Base-by-base conservation (phyloP, 2,888 invertebrate genomes). In the Pogonocherus hispidulus region DNA sequence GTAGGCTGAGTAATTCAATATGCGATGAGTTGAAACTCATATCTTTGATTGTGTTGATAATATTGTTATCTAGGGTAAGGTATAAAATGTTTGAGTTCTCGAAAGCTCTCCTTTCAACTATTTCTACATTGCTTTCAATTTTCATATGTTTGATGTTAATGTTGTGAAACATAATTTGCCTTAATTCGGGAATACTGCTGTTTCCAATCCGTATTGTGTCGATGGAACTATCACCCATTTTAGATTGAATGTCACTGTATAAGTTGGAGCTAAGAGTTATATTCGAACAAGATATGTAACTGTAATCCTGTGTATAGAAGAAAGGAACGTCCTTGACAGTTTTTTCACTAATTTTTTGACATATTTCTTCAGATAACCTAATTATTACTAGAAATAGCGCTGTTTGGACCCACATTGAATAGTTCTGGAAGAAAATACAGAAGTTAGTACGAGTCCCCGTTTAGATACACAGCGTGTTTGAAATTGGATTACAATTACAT, bases 181-280 rank as follows among this genome's bases (percentile, higher is more conserved):
- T 67, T n/a, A 71, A 27, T 35, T 57, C 64, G n/a, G 69, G 71
- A 16, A 67, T 41, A 23, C 47, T 55, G 55, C 71, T 71, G 23
- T 67, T 62, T 8, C 32, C 18, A 1, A 71, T 49, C 20, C 52
- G 52, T 18, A 69, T 37, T 23, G 51, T 62, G 18, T 52, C 32
- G 14, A 49, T 52, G 37, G 62, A 49, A 27, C 6, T n/a, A n/a
- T n/a, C 16, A 14, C 67, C 64, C 18, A 63, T 4, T 37, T 47
- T 51, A 8, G 69, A 41, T 6, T 47, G 4, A 3, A 71, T 62
- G 41, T 66, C 62, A 6, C 19, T 46, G 2, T 16, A 22, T n/a
- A 71, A 8, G 44, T 66, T 27, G 22, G 35, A 41, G 8, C 52
- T 37, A 8, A 62, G 47, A 16, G 56, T 69, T 41, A 71, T 62